Evolutionary conservation across 2,797 vertebrate species (phyloP), one percentile per base, ranked within the genome.

Genomic region (Myripristis jacobus): DNA sequence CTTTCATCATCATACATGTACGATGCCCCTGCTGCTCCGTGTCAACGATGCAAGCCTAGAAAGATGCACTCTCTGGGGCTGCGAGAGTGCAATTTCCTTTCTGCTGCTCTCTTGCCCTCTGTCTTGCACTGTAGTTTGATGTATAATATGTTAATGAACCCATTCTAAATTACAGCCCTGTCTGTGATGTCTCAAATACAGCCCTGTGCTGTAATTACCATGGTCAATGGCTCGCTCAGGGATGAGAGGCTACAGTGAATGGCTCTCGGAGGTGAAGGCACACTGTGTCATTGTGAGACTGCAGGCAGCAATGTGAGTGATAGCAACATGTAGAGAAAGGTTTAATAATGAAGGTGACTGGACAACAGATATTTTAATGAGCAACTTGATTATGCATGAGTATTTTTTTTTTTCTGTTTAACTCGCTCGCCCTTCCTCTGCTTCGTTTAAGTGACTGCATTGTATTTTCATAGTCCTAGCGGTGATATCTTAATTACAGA

Each of bases 1-100:
- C 78, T 85, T 75, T 82, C 77, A 81, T 85, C 82, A 25, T 69
- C 57, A 38, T 67, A 72, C 70, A 58, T 80, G 67, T 66, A 51
- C 63, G 36, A 69, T 41, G 57, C 41, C n/a, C 38, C 38, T 41
- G 31, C 71, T 56, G 64, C 75, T 21, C 60, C 1, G 19, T 50
- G 62, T 73, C 67, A 70, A 57, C 54, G 66, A 71, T 62, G 34
- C 54, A 36, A 19, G 54, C 51, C 73, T 68, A 61, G 50, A 61
- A 79, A 66, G 25, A 73, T 24, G 47, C 8, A n/a, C 50, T 47
- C 6, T 53, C 51, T 21, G 10, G 12, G 12, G 29, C n/a, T 16
- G 15, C 56, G 46, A 25, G 38, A 2, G 18, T 54, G 43, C 50
- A 31, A 0, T 64, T 41, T 59, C 11, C 48, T 58, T 22, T 55